These are phyloP conservation scores for Muscina levida DNA, from an alignment of 2,888 invertebrate species.

Conservation along the genomic window DNA sequence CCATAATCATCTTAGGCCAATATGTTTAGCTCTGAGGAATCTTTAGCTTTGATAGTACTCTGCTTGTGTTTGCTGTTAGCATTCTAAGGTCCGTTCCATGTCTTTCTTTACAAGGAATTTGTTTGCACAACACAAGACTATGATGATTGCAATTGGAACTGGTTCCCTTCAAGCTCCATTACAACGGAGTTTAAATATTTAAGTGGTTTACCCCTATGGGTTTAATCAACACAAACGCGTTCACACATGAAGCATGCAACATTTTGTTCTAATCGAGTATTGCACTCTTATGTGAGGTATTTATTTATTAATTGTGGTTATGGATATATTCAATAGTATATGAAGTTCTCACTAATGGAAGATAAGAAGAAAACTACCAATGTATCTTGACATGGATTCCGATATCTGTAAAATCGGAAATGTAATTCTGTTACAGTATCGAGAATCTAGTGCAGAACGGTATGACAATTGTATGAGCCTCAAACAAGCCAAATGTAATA, in stretches of 20 bases:
- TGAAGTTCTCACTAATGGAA: too few relatives aligned
- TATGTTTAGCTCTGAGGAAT: constrained; percentile 48
- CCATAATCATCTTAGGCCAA: constrained; percentile 22
- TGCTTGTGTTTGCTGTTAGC: constrained; percentile 63
- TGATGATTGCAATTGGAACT: constrained; percentile 45
- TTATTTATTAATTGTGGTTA: too few relatives aligned
- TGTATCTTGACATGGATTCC: too few relatives aligned
- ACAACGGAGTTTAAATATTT: constrained; percentile 72
- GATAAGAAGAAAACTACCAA: too few relatives aligned
- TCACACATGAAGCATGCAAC: background rate
- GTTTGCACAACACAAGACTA: constrained; percentile 48
- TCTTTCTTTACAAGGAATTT: constrained; percentile 58
- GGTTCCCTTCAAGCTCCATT: constrained; percentile 58
- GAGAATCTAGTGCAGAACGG: too few relatives aligned
- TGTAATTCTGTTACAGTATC: too few relatives aligned
- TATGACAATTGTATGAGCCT: too few relatives aligned
- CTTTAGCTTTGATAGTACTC: constrained; percentile 65
- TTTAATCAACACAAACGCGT: background rate
- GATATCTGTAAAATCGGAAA: too few relatives aligned
- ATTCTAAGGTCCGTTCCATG: constrained; percentile 40
- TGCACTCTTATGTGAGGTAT: too few relatives aligned
- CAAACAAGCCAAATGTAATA: too few relatives aligned
- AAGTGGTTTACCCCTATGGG: constrained; percentile 74
- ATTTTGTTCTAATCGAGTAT: too few relatives aligned
- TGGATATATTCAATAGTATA: too few relatives aligned